A percentile compares a stretch with the other conserved stretches of the same genome.
phyloP scores from a whole-genome alignment of 2,113 vertebrate genomes.

The Ovibos moschatus region DNA sequence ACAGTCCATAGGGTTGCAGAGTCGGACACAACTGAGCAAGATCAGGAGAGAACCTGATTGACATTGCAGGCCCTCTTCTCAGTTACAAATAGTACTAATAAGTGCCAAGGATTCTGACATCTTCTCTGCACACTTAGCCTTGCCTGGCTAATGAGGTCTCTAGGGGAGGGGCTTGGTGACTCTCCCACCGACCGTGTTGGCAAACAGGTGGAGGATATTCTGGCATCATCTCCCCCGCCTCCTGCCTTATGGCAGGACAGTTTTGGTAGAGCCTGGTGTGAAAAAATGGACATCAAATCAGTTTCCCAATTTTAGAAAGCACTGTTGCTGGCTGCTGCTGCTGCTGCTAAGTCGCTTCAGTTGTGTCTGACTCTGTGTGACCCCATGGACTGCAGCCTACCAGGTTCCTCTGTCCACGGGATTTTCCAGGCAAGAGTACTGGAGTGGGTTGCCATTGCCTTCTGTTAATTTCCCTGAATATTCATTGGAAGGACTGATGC shows the following conservation, averaged over 20 bases:
- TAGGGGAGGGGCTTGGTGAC: background rate
- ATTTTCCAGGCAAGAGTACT: no score
- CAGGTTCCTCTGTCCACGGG: no score
- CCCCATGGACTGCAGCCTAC: no score
- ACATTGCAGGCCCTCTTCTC: background rate
- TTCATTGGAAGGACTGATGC: background rate
- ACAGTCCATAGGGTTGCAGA: background rate
- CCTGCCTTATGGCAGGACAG: background rate
- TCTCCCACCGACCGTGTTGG: background rate
- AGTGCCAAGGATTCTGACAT: background rate
- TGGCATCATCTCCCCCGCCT: background rate
- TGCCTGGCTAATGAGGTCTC: background rate
- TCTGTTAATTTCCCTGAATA: background rate
- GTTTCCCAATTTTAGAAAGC: background rate
- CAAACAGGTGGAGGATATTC: background rate
- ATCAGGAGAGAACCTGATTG: background rate
- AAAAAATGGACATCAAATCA: background rate
- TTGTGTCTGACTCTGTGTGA: no score
- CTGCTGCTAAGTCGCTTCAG: no score
- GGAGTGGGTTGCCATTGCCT: no score
- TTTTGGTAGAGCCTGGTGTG: background rate
- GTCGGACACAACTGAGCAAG: background rate
- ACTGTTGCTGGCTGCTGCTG: no score
- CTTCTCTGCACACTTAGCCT: background rate
- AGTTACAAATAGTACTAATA: background rate